A percentile compares a stretch with the other conserved stretches of the same genome.
phyloP scores from a whole-genome alignment of 2,888 invertebrate species.

The Pomacea canaliculata region DNA sequence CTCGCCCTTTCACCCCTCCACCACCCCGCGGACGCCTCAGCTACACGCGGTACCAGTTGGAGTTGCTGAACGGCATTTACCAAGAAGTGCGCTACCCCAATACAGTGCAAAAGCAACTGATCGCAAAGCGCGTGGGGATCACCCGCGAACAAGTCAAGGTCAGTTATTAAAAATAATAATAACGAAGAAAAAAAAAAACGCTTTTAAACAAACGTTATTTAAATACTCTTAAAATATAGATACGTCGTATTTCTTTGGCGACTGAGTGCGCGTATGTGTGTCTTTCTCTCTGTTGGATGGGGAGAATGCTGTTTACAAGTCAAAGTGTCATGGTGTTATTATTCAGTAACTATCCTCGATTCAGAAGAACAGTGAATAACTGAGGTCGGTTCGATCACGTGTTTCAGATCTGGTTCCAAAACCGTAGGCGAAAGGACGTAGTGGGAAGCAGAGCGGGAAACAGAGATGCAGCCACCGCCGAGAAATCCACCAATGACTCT shows the following conservation, averaged over 20 bases:
- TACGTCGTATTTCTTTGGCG: not conserved
- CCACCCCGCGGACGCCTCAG: constrained; percentile 62
- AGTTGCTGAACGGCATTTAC: constrained; percentile 65
- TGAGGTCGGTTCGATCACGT: not conserved
- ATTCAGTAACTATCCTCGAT: too few relatives aligned
- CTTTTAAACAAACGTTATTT: too few relatives aligned
- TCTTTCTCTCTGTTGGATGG: too few relatives aligned
- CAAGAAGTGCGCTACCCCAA: constrained; percentile 65
- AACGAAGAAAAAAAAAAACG: too few relatives aligned
- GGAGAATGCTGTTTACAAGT: too few relatives aligned
- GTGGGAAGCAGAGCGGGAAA: constrained; percentile 40
- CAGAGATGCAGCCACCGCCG: constrained; percentile 9
- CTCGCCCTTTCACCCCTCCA: constrained; percentile 55
- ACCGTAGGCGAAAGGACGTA: constrained; percentile 65
- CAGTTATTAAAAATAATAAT: constrained; percentile 15
- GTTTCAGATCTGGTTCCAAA: constrained; percentile 68
- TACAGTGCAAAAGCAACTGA: constrained; percentile 66
- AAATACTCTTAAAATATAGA: too few relatives aligned
- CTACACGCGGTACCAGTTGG: constrained; percentile 67
- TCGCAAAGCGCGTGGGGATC: constrained; percentile 66
- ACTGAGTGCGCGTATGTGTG: not conserved
- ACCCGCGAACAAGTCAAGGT: constrained; percentile 68
- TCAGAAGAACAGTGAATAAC: too few relatives aligned
- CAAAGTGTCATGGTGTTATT: too few relatives aligned
- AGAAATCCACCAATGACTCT: not conserved